Percentiles rank a stretch among this genome's conserved stretches.
These are phyloP conservation scores for Sula dactylatra DNA, from an alignment of 2,113 vertebrate genomes.

Conservation along the genomic window DNA sequence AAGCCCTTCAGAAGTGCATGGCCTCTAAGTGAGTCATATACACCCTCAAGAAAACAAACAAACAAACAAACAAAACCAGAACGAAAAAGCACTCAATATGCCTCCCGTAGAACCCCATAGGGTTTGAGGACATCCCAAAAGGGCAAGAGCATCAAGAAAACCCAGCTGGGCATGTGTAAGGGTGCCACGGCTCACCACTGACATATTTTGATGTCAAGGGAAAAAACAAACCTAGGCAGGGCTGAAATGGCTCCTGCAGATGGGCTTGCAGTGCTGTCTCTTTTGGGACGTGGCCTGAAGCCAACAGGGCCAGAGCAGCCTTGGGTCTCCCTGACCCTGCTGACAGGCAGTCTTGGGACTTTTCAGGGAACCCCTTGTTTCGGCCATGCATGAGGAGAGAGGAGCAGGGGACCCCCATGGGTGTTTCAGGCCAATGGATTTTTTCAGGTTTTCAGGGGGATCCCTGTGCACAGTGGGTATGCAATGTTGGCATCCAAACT, in stretches of 20 bases:
- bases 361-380: not conserved
- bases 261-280: not conserved
- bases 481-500: not conserved
- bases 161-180: not conserved
- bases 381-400: accelerated
- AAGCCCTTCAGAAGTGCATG: not conserved
- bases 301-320: not conserved
- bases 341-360: not conserved
- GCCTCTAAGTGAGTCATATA: not conserved
- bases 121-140: not conserved
- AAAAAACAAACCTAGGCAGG: not conserved
- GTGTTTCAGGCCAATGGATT: accelerated
- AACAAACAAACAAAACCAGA: too few species aligned
- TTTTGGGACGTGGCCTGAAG: not conserved
- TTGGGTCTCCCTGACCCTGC: not conserved
- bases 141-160: not conserved
- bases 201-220: not conserved
- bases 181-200: not conserved
- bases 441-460: not conserved
- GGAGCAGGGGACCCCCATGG: not conserved
- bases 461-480: not conserved
- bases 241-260: not conserved
- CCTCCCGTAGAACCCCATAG: not conserved
- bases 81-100: too few species aligned
- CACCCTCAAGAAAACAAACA: not conserved